phyloP scores from a whole-genome alignment of 2,797 vertebrate species.

The Eulemur mongoz region DNA sequence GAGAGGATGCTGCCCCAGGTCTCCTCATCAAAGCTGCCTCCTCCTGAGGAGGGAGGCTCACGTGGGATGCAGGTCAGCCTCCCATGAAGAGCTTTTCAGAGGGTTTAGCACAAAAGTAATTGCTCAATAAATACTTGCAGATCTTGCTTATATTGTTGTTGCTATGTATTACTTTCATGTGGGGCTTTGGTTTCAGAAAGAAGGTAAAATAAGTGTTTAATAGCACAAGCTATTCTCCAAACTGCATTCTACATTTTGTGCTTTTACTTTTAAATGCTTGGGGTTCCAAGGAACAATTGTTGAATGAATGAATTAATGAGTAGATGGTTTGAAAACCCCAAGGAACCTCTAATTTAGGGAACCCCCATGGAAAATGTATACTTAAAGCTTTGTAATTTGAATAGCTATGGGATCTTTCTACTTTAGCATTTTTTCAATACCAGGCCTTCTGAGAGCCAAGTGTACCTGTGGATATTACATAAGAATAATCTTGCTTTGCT shows the following conservation, averaged over 20 bases:
- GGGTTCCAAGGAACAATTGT: neutral
- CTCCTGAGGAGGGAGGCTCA: neutral
- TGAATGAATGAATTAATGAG: neutral
- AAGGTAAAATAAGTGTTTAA: neutral
- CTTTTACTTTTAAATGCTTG: neutral
- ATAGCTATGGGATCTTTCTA: neutral
- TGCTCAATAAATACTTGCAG: neutral
- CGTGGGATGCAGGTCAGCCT: neutral
- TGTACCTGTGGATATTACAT: neutral
- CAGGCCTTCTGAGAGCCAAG: neutral
- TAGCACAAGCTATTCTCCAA: neutral
- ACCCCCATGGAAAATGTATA: neutral
- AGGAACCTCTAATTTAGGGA: neutral
- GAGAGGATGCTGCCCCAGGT: neutral
- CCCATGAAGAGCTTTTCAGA: neutral
- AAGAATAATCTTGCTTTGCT: neutral
- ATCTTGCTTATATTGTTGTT: neutral
- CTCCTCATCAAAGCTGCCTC: neutral
- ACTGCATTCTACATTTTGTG: neutral
- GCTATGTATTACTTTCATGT: neutral
- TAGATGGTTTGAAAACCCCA: neutral
- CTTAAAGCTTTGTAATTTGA: neutral
- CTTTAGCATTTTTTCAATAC: neutral
- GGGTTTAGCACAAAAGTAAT: neutral
- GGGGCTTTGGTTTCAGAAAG: neutral